Evolutionary conservation across 2,113 vertebrate genomes (phyloP).

Genomic region (Sinosuthora webbiana): DNA sequence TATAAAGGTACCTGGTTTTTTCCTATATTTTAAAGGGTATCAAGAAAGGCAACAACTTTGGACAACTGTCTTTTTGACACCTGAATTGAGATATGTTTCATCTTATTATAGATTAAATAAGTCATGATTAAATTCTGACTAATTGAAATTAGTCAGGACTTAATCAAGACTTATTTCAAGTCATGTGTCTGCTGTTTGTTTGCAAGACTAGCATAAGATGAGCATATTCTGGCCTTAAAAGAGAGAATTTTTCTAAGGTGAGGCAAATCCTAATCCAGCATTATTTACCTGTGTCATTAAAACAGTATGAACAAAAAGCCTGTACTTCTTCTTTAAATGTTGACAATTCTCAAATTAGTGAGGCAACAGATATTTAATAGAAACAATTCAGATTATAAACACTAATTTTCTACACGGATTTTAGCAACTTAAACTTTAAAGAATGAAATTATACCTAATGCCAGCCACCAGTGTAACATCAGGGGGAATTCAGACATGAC

Average conservation of each 20-base stretch:
- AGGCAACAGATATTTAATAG: background rate
- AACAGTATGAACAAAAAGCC: background rate
- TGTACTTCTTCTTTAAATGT: background rate
- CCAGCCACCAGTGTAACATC: conserved; percentile 85
- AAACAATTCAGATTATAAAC: background rate
- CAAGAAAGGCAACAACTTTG: background rate
- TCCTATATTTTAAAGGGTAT: background rate
- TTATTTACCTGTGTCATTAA: background rate
- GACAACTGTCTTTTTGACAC: background rate
- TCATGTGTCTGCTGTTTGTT: background rate
- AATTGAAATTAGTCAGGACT: background rate
- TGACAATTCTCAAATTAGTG: background rate
- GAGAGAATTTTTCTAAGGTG: background rate
- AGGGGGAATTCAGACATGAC: conserved; percentile 85
- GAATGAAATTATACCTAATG: conserved; percentile 74
- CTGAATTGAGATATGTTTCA: background rate
- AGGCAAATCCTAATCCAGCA: background rate
- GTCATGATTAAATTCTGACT: background rate
- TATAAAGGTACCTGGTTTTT: background rate
- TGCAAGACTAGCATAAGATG: background rate
- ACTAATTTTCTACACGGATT: background rate
- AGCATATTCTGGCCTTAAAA: background rate
- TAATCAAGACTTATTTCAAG: background rate
- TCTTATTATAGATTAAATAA: background rate
- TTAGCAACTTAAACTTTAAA: background rate